Conservation (phyloP, 30 jellyfish, hydroid and myxozoan genomes). For the Aurelia coerulea region DNA sequence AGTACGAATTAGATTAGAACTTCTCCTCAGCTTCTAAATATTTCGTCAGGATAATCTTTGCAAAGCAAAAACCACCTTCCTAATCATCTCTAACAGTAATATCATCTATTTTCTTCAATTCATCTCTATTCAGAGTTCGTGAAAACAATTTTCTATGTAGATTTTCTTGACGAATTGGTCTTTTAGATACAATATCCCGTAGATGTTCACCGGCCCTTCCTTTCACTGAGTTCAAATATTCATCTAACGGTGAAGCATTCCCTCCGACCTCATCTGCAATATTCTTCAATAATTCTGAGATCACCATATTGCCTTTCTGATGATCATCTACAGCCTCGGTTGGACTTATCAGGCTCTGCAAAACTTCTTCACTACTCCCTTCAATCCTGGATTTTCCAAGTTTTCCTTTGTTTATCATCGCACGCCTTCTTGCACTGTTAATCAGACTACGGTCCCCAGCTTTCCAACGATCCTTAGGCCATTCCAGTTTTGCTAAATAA, state of each 20-base stretch:
- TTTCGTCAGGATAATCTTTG: background rate
- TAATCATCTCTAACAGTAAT: conserved; percentile 17
- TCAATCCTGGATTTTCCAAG: background rate
- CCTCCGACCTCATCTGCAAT: conserved; percentile 59
- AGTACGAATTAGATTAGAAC: no score
- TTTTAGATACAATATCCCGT: conserved; percentile 19
- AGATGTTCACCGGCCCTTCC: background rate
- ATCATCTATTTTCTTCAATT: conserved; percentile 29
- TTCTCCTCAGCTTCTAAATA: background rate
- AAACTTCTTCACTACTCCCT: background rate
- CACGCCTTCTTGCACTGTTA: conserved; percentile 7
- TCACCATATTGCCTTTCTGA: conserved; percentile 14
- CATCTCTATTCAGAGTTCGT: conserved; percentile 13
- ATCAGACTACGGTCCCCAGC: conserved; percentile 24
- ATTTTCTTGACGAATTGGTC: conserved; percentile 28
- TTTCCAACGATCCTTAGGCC: conserved; percentile 30
- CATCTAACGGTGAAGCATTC: conserved; percentile 50
- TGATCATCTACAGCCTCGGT: conserved; percentile 6
- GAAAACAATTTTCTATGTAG: background rate
- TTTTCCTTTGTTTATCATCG: background rate
- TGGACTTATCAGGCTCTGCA: conserved; percentile 51
- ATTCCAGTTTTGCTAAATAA: conserved; percentile 14
- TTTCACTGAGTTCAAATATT: conserved; percentile 13
- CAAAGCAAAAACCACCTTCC: background rate
- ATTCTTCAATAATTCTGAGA: conserved; percentile 23